Conservation (phyloP, 2,888 invertebrate species). For the Apamea monoglypha region DNA sequence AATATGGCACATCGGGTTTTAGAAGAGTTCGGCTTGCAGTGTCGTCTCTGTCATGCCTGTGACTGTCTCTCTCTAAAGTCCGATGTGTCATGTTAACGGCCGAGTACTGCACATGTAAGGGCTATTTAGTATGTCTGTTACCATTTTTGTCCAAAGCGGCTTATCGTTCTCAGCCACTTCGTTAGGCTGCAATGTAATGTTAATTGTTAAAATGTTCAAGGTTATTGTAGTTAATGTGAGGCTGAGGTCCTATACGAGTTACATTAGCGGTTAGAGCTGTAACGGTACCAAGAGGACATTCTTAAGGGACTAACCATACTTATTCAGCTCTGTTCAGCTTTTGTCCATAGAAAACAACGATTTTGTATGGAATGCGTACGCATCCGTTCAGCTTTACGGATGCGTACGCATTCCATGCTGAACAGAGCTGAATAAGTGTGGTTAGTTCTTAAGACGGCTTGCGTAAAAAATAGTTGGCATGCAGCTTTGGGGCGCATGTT, state of each 20-base stretch:
- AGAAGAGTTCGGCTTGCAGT: background rate
- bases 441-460: background rate
- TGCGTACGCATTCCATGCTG: too few species aligned
- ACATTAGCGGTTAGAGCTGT: background rate
- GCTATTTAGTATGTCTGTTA: conserved; percentile 53
- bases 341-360: too few species aligned
- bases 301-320: too few species aligned
- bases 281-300: background rate
- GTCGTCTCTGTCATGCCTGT: background rate
- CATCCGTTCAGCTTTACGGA: too few species aligned
- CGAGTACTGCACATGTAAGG: conserved; percentile 20
- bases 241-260: conserved; percentile 4
- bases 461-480: background rate
- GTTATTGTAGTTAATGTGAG: conserved; percentile 5
- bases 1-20: conserved; percentile 23
- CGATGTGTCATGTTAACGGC: conserved; percentile 33
- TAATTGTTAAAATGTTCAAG: conserved; percentile 40
- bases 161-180: conserved; percentile 64
- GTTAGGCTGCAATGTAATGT: conserved; percentile 63
- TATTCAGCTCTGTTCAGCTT: too few species aligned
- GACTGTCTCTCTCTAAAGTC: conserved; percentile 11
- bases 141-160: conserved; percentile 66
- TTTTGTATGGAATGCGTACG: too few species aligned
- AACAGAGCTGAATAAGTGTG: too few species aligned
- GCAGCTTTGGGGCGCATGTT: background rate